Conservation (phyloP, 2,113 vertebrate genomes). For the Oncorhynchus gorbuscha region DNA sequence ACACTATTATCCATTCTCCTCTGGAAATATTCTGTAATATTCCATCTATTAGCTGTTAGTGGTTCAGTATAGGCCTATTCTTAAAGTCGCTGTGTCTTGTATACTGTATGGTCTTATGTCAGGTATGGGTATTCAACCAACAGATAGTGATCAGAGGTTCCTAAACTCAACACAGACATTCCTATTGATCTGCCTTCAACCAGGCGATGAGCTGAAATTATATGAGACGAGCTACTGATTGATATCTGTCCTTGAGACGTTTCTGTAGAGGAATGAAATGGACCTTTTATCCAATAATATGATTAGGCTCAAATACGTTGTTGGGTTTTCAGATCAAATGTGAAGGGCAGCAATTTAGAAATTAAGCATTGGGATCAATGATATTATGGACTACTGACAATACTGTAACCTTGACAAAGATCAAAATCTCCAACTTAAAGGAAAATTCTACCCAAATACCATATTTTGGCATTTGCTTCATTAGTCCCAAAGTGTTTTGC, state of each 20-base stretch:
- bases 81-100: too few species aligned
- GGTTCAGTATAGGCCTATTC: background rate
- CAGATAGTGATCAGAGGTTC: slow-evolving; percentile 34
- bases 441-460: too few species aligned
- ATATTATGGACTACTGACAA: background rate
- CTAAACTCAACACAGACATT: slow-evolving; percentile 19
- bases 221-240: slow-evolving; percentile 14
- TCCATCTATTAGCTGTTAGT: slow-evolving; percentile 2
- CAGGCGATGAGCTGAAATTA: background rate
- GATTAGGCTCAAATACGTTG: slow-evolving; percentile 18
- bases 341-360: background rate
- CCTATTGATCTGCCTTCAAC: slow-evolving; percentile 28
- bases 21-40: too few species aligned
- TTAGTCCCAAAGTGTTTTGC: too few species aligned
- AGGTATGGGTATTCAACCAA: too few species aligned
- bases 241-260: slow-evolving; percentile 32
- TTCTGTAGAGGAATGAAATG: slow-evolving; percentile 5
- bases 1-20: too few species aligned
- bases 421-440: too few species aligned
- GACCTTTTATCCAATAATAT: slow-evolving; percentile 19
- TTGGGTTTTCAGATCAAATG: background rate
- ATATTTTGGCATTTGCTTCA: too few species aligned
- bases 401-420: background rate
- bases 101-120: too few species aligned
- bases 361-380: background rate